A percentile compares a stretch with the other conserved stretches of the same genome.
Evolutionary conservation across 1,140 invertebrate genomes (phyloP).

Genomic region (Oedothorax gibbosus): DNA sequence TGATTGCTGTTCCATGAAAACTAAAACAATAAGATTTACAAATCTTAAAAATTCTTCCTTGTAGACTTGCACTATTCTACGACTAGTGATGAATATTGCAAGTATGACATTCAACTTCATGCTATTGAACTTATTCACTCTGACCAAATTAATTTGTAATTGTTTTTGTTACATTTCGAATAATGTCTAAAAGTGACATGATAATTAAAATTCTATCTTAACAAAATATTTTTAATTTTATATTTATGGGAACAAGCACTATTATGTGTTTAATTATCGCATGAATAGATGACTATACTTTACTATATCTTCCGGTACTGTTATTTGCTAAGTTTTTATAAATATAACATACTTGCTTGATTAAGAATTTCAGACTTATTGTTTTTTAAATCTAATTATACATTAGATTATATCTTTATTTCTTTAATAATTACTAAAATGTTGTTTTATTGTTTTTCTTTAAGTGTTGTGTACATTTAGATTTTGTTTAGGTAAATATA

Average conservation of each 20-base stretch:
- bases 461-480: too few relatives aligned
- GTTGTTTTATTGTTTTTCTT: too few relatives aligned
- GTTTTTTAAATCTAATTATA: too few relatives aligned
- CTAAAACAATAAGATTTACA: constrained; percentile 1
- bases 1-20: constrained; percentile 31
- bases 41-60: constrained; percentile 42
- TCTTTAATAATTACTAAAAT: too few relatives aligned
- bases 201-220: constrained; percentile 5
- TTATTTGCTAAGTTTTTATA: too few relatives aligned
- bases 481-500: too few relatives aligned
- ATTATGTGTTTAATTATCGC: background rate
- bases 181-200: background rate
- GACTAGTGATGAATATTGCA: constrained; percentile 7
- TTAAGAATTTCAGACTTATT: too few relatives aligned
- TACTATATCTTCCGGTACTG: background rate
- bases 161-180: background rate
- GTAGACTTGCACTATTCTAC: constrained; percentile 35
- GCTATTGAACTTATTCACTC: constrained; percentile 14
- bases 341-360: too few relatives aligned
- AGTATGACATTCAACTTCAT: constrained; percentile 7
- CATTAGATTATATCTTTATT: too few relatives aligned
- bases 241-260: background rate
- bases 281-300: background rate
- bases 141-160: constrained; percentile 8
- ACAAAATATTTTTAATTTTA: constrained; percentile 3